Evolutionary conservation across 2,888 invertebrate genomes (phyloP).

Genomic region (Bugulina stolonifera): DNA sequence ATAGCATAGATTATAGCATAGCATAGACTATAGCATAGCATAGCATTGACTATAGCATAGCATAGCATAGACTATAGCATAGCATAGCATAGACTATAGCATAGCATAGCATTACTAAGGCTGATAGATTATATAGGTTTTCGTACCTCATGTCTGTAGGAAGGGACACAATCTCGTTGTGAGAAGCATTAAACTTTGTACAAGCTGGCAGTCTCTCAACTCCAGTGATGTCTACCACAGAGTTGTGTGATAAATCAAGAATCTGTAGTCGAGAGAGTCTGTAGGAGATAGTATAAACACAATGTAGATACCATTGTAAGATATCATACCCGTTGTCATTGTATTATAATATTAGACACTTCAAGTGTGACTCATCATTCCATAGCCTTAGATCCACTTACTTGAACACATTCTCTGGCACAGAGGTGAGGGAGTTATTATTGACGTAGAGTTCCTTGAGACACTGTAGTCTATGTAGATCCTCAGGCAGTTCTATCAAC

Average conservation of each 20-base stretch:
- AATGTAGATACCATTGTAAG: no score
- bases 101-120: neutral
- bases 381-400: no score
- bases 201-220: constrained; percentile 10
- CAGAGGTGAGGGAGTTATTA: constrained; percentile 2
- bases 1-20: no score
- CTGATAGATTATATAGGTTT: neutral
- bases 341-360: no score
- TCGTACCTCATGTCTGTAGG: constrained; percentile 17
- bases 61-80: no score
- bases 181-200: constrained; percentile 5
- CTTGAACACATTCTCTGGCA: neutral
- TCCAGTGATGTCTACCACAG: neutral
- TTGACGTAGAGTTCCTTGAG: constrained; percentile 11
- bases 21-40: no score
- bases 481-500: neutral
- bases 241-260: constrained; percentile 16
- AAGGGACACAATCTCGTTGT: constrained; percentile 5
- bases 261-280: neutral
- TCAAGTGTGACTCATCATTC: no score
- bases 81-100: neutral
- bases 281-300: neutral
- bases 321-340: no score
- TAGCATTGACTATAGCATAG: no score
- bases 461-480: neutral